These are phyloP conservation scores for Saccostrea echinata DNA, from an alignment of 1,140 invertebrate genomes.

Conservation along the genomic window DNA sequence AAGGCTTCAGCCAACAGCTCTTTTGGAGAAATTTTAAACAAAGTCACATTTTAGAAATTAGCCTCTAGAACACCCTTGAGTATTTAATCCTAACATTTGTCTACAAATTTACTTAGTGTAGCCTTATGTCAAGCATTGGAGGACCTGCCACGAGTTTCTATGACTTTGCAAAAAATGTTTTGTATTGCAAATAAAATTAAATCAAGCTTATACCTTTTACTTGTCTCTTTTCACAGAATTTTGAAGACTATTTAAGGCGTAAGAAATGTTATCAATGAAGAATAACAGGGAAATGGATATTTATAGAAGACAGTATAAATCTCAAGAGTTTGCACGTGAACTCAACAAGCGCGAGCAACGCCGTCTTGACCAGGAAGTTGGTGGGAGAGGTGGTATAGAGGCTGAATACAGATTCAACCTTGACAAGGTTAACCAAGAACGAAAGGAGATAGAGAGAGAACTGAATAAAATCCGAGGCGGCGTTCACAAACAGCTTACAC, in stretches of 20 bases:
- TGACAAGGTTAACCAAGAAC: constrained; percentile 51
- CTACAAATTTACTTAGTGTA: neutral
- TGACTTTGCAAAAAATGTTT: constrained; percentile 18
- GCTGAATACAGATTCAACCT: constrained; percentile 54
- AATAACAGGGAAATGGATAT: constrained; percentile 18
- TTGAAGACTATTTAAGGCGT: neutral
- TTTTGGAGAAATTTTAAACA: constrained; percentile 18
- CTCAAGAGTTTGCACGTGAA: constrained; percentile 51
- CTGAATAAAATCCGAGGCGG: constrained; percentile 54
- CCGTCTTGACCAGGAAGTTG: constrained; percentile 46
- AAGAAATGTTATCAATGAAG: constrained; percentile 31
- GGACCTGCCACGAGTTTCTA: neutral
- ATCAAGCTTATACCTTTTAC: neutral
- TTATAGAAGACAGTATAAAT: constrained; percentile 40
- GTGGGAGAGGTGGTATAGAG: constrained; percentile 46
- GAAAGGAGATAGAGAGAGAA: constrained; percentile 50
- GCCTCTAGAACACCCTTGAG: constrained; percentile 1
- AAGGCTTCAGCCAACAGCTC: neutral
- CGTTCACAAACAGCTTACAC: constrained; percentile 42
- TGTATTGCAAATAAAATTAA: neutral
- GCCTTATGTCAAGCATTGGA: neutral
- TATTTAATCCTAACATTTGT: constrained; percentile 21
- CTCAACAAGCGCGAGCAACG: constrained; percentile 54
- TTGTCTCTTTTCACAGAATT: neutral
- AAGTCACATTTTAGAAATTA: neutral